These are phyloP conservation scores for Drosophila merina DNA, from an alignment of 2,888 invertebrate species.

Conservation along the genomic window DNA sequence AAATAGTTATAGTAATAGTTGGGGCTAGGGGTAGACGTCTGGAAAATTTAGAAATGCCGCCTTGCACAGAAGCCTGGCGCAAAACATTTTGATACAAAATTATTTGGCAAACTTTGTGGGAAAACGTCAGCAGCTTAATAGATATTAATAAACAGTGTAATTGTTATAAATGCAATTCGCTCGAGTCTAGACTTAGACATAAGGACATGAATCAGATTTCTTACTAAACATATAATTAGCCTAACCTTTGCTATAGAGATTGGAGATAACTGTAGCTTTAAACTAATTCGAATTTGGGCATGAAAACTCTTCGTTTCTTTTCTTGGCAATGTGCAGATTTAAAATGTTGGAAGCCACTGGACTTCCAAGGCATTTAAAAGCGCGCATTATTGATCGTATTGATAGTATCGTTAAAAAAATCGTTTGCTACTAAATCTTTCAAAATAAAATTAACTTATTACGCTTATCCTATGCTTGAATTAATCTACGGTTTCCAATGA, in stretches of 20 bases:
- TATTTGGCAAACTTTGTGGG: constrained; percentile 72
- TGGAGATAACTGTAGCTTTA: constrained; percentile 7
- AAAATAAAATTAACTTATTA: constrained; percentile 49
- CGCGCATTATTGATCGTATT: constrained; percentile 69
- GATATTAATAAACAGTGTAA: constrained; percentile 63
- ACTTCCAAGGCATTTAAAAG: constrained; percentile 77
- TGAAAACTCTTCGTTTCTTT: constrained; percentile 20
- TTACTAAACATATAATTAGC: constrained; percentile 59
- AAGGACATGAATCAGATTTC: constrained; percentile 55
- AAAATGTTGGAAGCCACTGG: constrained; percentile 66
- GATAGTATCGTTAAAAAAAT: constrained; percentile 10
- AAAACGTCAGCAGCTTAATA: constrained; percentile 43
- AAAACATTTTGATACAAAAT: constrained; percentile 83
- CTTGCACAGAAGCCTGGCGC: constrained; percentile 59
- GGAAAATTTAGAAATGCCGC: constrained; percentile 42
- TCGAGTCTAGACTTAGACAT: constrained; percentile 65
- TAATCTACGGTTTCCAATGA: constrained; percentile 66
- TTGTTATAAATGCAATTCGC: constrained; percentile 70
- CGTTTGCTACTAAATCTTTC: neutral
- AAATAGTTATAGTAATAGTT: constrained; percentile 45
- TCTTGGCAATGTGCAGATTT: constrained; percentile 79
- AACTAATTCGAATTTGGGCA: constrained; percentile 38
- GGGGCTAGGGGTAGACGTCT: constrained; percentile 6
- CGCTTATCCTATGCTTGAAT: constrained; percentile 42
- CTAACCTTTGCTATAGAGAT: constrained; percentile 58